Base-by-base conservation (phyloP, 1,140 invertebrate genomes). In the Drosophila prosaltans region DNA sequence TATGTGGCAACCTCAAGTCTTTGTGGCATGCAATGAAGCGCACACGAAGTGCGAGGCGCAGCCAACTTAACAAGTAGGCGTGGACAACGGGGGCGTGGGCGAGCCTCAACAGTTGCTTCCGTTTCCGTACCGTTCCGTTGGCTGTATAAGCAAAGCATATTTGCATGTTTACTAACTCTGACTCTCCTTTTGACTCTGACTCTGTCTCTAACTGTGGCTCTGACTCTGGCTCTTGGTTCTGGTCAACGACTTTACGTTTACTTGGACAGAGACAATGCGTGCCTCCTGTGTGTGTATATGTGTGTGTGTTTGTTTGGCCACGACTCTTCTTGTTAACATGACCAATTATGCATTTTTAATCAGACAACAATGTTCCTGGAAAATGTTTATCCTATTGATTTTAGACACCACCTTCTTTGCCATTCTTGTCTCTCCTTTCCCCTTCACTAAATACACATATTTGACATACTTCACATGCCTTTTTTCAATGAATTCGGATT, bases 261-360 rank as follows among this genome's bases (percentile, higher is more conserved):
- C 6, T 36, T 36, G 6, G 32, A 2, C 32, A 83, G 83, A 83
- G 83, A 83, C 76, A 89, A 58, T 84, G 80, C 76, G 76, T 88
- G 70, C 43, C 74, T 36, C 11, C 55, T 32, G 32, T 65, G 32
- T 36, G 6, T 36, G 32, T 36, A 7, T 36, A 7, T 30, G 28
- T 30, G 28, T 30, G 28, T 30, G 28, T 30, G 28, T 36, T 36
- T 36, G 32, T 36, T 36, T 7, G 32, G 32, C 32, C 32, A 36
- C 32, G 32, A 36, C 32, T 2, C 26, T 40, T 51, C 30, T 10
- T 11, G 55, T 65, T 73, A 67, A 59, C 63, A 78, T 72, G 68
- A 69, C 45, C 63, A 80, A 78, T 78, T 89, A 83, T 88, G 83
- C 77, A 86, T 86, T 83, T 77, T 83, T 80, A 69, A 86, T 86